Evolutionary conservation across 2,888 invertebrate genomes (phyloP).

Genomic region (Tubulanus polymorphus): DNA sequence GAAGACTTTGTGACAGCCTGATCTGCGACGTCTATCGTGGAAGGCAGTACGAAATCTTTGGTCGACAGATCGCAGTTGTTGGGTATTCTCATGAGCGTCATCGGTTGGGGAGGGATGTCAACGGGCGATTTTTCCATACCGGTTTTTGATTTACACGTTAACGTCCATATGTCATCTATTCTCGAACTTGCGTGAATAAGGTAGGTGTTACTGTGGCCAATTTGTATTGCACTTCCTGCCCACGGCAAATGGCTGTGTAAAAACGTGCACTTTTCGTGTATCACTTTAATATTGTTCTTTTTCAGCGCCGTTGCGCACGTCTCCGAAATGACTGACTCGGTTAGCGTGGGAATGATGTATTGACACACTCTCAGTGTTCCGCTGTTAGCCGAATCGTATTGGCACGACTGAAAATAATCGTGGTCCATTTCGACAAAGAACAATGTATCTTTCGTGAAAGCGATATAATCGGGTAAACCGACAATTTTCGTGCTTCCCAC

Average conservation of each 20-base stretch:
- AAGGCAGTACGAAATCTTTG: background rate
- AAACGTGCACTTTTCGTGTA: background rate
- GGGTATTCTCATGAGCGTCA: background rate
- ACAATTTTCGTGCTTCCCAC: background rate
- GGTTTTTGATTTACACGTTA: background rate
- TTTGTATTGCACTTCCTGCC: background rate
- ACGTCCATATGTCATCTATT: background rate
- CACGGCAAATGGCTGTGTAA: slow-evolving; percentile 1
- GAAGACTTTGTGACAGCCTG: background rate
- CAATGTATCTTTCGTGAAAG: background rate
- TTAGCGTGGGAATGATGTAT: background rate
- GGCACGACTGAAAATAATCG: background rate
- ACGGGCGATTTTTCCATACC: background rate
- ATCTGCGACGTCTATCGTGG: background rate
- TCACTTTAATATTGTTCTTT: background rate
- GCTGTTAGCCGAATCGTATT: slow-evolving; percentile 2
- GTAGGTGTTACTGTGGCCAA: background rate
- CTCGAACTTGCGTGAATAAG: slow-evolving; percentile 1
- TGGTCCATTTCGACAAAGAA: slow-evolving; percentile 1
- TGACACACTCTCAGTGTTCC: background rate
- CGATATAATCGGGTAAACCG: background rate
- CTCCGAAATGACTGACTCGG: background rate
- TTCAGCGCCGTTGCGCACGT: background rate
- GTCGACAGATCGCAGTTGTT: background rate
- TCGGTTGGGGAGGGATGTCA: background rate